A percentile compares a stretch with the other conserved stretches of the same genome.
Conservation (phyloP, 2,888 invertebrate species). For the Taenaris catops region DNA sequence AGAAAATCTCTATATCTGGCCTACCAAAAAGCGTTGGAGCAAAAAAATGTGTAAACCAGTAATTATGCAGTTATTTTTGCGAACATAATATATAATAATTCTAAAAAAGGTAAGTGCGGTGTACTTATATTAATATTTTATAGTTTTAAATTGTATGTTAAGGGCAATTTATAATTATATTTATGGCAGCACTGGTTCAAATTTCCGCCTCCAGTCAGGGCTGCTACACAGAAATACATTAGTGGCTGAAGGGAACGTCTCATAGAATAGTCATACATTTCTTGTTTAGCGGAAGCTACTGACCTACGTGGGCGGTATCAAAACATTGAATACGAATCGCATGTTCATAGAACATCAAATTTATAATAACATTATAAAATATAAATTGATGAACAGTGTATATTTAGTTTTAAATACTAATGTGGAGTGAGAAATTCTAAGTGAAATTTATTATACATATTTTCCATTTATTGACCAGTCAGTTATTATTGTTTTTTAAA, state of each 20-base stretch:
- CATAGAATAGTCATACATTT: conserved; percentile 50
- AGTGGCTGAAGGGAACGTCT: conserved; percentile 31
- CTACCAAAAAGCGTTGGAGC: too few species aligned
- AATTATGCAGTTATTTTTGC: too few species aligned
- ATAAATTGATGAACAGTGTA: conserved; percentile 31
- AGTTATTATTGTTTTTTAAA: conserved; percentile 31
- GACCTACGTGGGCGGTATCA: conserved; percentile 50
- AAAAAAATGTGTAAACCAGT: too few species aligned
- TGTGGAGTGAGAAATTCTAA: conserved; percentile 24
- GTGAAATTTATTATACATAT: conserved; percentile 28
- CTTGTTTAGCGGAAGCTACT: conserved; percentile 26
- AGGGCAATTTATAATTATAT: conserved; percentile 1
- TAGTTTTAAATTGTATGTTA: not conserved
- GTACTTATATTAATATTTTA: not conserved
- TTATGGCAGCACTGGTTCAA: conserved; percentile 33
- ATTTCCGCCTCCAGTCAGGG: conserved; percentile 31
- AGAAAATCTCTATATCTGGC: too few species aligned
- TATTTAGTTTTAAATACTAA: conserved; percentile 11
- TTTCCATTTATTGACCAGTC: conserved; percentile 40
- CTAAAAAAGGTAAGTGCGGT: too few species aligned
- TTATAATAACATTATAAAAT: conserved; percentile 42
- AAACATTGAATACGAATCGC: conserved; percentile 40
- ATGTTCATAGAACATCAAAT: conserved; percentile 45
- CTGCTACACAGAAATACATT: conserved; percentile 26
- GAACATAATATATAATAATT: too few species aligned